These are phyloP conservation scores for Onychostruthus taczanowskii DNA, from an alignment of 2,113 vertebrate genomes.

Conservation along the genomic window DNA sequence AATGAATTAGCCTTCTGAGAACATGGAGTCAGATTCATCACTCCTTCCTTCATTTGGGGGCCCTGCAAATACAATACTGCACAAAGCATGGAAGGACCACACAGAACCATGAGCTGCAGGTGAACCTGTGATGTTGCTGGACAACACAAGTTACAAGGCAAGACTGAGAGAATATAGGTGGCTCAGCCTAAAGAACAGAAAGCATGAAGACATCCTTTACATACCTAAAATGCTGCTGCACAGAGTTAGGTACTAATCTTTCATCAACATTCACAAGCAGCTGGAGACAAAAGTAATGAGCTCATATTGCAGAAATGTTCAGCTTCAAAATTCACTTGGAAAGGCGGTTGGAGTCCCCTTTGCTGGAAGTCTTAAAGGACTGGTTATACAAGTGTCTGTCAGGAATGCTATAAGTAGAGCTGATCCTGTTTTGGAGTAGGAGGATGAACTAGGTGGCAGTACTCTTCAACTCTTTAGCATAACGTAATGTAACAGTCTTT, in stretches of 20 bases:
- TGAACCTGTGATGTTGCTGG: neutral
- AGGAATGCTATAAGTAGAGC: slow-evolving; percentile 59
- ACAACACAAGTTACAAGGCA: neutral
- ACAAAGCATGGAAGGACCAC: neutral
- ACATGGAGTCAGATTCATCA: too few species aligned
- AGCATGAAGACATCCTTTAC: neutral
- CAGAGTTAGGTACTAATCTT: slow-evolving; percentile 18
- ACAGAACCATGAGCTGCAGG: neutral
- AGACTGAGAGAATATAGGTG: neutral
- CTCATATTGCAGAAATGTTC: slow-evolving; percentile 30
- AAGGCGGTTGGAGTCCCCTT: neutral
- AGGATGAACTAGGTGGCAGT: slow-evolving; percentile 64
- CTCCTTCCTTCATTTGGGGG: too few species aligned
- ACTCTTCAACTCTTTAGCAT: slow-evolving; percentile 46
- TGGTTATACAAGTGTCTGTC: slow-evolving; percentile 65
- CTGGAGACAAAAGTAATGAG: slow-evolving; percentile 27
- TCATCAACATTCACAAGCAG: slow-evolving; percentile 8
- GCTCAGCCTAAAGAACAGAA: neutral
- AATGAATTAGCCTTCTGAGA: too few species aligned
- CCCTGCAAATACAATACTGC: too few species aligned
- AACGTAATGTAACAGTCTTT: slow-evolving; percentile 5
- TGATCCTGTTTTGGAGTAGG: slow-evolving; percentile 46
- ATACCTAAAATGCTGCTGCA: neutral
- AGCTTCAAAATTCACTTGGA: slow-evolving; percentile 13
- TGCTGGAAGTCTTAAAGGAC: slow-evolving; percentile 32